Conservation (phyloP, 2,888 invertebrate genomes). For the Lycophotia porphyrea region DNA sequence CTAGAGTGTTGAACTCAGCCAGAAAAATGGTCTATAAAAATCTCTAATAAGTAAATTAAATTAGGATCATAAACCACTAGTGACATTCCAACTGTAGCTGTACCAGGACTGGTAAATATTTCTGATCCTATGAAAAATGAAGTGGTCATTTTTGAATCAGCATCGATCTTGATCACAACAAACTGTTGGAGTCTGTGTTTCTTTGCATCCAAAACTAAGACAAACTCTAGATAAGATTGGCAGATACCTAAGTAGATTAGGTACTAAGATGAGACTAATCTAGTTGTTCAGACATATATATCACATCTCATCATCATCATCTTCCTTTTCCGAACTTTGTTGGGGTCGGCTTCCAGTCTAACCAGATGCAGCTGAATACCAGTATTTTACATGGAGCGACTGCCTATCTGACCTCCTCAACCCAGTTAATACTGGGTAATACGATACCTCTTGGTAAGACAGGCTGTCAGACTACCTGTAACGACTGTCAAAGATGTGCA, state of each 20-base stretch:
- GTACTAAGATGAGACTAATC: constrained; percentile 4
- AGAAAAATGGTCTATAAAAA: background rate
- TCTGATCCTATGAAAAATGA: too few species aligned
- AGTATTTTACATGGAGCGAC: too few species aligned
- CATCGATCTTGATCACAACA: background rate
- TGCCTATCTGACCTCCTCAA: too few species aligned
- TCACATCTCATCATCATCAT: too few species aligned
- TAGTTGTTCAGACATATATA: background rate
- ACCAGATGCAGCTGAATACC: too few species aligned
- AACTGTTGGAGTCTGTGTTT: background rate
- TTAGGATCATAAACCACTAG: background rate
- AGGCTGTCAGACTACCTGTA: too few species aligned
- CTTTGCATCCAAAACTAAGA: background rate
- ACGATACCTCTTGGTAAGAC: too few species aligned
- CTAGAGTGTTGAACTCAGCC: constrained; percentile 24
- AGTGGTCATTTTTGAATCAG: too few species aligned
- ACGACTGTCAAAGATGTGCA: too few species aligned
- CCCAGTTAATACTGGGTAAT: too few species aligned
- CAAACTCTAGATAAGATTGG: constrained; percentile 13
- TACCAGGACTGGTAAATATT: background rate
- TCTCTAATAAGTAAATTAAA: background rate
- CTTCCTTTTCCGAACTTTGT: too few species aligned
- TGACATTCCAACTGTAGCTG: background rate
- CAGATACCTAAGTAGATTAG: background rate
- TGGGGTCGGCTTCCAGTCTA: too few species aligned